Conservation (phyloP, 2,888 invertebrate genomes). For the Drosophila maculinotata region DNA sequence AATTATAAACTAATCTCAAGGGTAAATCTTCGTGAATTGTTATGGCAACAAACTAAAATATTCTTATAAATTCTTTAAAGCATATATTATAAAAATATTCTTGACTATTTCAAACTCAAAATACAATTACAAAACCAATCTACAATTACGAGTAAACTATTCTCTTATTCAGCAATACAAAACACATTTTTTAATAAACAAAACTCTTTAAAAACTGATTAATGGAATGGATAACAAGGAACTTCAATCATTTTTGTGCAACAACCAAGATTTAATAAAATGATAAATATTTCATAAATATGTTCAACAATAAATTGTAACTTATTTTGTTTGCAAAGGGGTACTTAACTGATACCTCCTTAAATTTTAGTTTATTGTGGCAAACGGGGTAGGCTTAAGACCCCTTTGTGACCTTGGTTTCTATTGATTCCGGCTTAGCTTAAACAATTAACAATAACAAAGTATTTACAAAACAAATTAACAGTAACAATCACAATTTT, state of each 20-base stretch:
- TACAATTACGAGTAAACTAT: slow-evolving; percentile 55
- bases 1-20: slow-evolving; percentile 51
- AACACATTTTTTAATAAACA: slow-evolving; percentile 32
- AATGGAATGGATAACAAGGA: slow-evolving; percentile 51
- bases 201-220: slow-evolving; percentile 51
- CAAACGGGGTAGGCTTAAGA: no score
- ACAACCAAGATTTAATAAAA: slow-evolving; percentile 52
- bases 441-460: no score
- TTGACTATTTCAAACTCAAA: slow-evolving; percentile 52
- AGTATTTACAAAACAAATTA: no score
- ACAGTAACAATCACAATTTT: no score
- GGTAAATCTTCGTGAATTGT: slow-evolving; percentile 50
- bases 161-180: slow-evolving; percentile 53
- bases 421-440: no score
- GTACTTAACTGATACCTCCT: background rate
- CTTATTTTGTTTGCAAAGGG: background rate
- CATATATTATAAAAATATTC: slow-evolving; percentile 52
- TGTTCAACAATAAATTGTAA: slow-evolving; percentile 16
- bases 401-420: no score
- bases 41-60: slow-evolving; percentile 55
- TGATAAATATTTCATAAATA: slow-evolving; percentile 58
- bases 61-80: slow-evolving; percentile 68
- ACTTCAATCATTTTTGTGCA: slow-evolving; percentile 77
- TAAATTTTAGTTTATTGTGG: background rate
- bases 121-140: slow-evolving; percentile 40